Conservation (phyloP, 2,113 vertebrate genomes). For the Pseudorectes ferrugineus region DNA sequence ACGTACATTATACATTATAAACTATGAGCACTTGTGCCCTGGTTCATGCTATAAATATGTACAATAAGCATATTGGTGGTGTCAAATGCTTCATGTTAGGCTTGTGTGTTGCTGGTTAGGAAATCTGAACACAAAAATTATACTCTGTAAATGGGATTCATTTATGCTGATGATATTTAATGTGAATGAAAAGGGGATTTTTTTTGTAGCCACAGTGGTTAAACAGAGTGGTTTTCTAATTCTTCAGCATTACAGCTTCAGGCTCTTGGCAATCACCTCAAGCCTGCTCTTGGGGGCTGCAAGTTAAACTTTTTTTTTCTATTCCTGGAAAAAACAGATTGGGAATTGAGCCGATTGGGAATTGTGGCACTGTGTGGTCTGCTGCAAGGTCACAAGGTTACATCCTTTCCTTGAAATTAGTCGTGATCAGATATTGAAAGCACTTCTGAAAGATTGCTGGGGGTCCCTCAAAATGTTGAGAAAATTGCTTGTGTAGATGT, state of each 20-base stretch:
- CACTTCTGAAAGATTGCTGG: neutral
- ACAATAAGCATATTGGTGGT: neutral
- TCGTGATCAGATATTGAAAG: neutral
- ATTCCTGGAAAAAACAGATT: accelerated
- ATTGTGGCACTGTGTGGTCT: neutral
- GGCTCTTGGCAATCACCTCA: neutral
- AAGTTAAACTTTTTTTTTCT: neutral
- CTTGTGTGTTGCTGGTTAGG: neutral
- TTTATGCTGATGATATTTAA: neutral
- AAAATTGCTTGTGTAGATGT: neutral
- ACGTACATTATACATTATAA: neutral
- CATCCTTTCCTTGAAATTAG: neutral
- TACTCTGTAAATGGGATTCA: neutral
- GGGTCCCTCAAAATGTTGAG: neutral
- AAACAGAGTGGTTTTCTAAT: neutral
- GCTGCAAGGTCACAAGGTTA: neutral
- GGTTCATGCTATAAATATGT: neutral
- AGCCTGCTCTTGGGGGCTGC: neutral
- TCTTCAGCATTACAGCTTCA: neutral
- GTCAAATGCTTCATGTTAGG: neutral
- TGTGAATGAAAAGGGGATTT: neutral
- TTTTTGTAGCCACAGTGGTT: neutral
- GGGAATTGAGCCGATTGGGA: neutral
- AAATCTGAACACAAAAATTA: neutral
- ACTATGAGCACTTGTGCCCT: neutral